Evolutionary conservation across 2,797 vertebrate species (phyloP), one percentile per base, ranked within the genome.

Genomic region (Leptodactylus fallax): DNA sequence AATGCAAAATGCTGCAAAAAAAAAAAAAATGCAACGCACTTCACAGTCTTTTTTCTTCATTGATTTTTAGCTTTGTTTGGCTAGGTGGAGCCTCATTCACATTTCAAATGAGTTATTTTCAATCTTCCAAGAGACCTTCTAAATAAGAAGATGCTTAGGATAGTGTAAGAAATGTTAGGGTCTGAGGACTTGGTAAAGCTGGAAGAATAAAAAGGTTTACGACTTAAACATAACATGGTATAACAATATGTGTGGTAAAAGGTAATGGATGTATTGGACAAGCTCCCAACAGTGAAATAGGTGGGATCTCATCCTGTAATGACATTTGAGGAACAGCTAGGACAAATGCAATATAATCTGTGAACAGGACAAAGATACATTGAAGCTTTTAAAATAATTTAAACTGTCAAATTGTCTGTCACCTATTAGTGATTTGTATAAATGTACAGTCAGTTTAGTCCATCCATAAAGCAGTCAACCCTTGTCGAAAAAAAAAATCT

Each of bases 231-330:
- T 21, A 36, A 74, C 71, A 49, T 74, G 45, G 56, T 61, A n/a
- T 60, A 81, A 63, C 10, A 81, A 81, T 81, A 11, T 53, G 60
- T 63, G 49, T 49, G 61, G 71, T 9, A 77, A 36, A 77, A 76
- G 14, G 56, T 85, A 85, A 85, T 77, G 71, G 69, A 76, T 85
- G 47, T 9, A 77, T 13, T 77, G 56, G 69, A 76, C 67, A 58
- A 19, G 45, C 21, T 63, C 71, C 83, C 83, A 85, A 17, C 45
- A 47, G n/a, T 12, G 36, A 21, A 16, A 51, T 27, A 77, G 58
- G 14, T 27, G 65, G 58, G 72, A 19, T 25, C 45, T 77, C 61
- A 53, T 63, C n/a, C 13, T 12, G n/a, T 63, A 85, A 65, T 85
- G n/a, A 60, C 53, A 47, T 65, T 36, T 77, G 9, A 61, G n/a